phyloP scores from a whole-genome alignment of 2,888 invertebrate genomes.

The Ormia ochracea region DNA sequence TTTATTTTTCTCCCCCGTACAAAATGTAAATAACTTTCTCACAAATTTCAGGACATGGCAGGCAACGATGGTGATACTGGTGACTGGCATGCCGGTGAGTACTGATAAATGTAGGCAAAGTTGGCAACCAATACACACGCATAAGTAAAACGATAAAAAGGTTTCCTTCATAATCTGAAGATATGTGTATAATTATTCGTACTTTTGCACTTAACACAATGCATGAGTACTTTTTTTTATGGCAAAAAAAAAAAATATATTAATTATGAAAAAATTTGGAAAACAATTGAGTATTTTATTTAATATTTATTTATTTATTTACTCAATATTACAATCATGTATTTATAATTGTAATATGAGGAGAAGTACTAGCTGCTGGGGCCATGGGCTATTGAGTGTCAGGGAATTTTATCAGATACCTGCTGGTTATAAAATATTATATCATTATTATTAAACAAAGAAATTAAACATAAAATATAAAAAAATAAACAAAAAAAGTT shows the following conservation, averaged over 20 bases:
- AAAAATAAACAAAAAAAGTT: too few relatives aligned
- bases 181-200: background rate
- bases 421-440: conserved; percentile 47
- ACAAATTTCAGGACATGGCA: conserved; percentile 46
- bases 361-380: conserved; percentile 33
- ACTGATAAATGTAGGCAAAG: conserved; percentile 31
- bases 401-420: conserved; percentile 56
- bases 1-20: conserved; percentile 72
- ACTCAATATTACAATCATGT: background rate
- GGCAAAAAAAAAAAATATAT: background rate
- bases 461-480: too few relatives aligned
- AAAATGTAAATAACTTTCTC: conserved; percentile 73
- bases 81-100: background rate
- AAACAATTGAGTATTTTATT: too few relatives aligned
- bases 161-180: conserved; percentile 6
- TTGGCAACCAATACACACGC: background rate
- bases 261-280: too few relatives aligned
- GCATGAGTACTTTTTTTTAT: conserved; percentile 18
- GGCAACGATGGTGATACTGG: conserved; percentile 2
- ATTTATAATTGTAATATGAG: background rate
- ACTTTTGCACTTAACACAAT: background rate
- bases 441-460: too few relatives aligned
- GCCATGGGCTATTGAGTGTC: conserved; percentile 43
- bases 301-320: too few relatives aligned
- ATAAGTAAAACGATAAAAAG: conserved; percentile 5